A percentile compares a stretch with the other conserved stretches of the same genome.
phyloP scores from a whole-genome alignment of 2,888 invertebrate species.

The Apamea sordens region DNA sequence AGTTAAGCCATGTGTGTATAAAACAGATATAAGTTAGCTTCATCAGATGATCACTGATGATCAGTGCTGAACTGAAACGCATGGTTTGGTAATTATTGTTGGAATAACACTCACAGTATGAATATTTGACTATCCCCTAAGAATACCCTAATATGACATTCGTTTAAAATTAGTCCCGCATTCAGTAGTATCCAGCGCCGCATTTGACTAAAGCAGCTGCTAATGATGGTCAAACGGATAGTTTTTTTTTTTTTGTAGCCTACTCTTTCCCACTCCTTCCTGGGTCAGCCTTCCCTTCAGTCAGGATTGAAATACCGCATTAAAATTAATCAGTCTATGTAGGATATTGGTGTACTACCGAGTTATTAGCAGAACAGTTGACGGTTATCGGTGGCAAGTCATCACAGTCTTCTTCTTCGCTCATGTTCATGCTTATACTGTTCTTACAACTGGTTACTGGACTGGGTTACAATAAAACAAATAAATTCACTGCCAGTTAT shows the following conservation, averaged over 20 bases:
- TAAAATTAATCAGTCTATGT: not conserved
- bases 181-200: not conserved
- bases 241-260: not conserved
- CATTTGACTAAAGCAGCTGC: not conserved
- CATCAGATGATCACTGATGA: not conserved
- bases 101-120: not conserved
- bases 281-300: not conserved
- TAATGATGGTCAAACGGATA: not conserved
- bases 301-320: not conserved
- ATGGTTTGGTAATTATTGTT: not conserved
- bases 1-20: not conserved
- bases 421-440: conserved; percentile 57
- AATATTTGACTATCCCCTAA: not conserved
- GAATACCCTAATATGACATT: not conserved
- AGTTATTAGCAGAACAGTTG: conserved; percentile 62
- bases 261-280: not conserved
- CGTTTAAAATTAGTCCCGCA: not conserved
- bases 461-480: not conserved
- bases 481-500: not conserved
- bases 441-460: conserved; percentile 8
- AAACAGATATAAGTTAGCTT: not conserved
- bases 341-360: conserved; percentile 56
- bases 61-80: not conserved
- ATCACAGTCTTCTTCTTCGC: conserved; percentile 74
- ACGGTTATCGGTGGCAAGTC: conserved; percentile 77